A percentile compares a stretch with the other conserved stretches of the same genome.
Conservation (phyloP, 1,140 invertebrate genomes). For the Drosophila watanabei region DNA sequence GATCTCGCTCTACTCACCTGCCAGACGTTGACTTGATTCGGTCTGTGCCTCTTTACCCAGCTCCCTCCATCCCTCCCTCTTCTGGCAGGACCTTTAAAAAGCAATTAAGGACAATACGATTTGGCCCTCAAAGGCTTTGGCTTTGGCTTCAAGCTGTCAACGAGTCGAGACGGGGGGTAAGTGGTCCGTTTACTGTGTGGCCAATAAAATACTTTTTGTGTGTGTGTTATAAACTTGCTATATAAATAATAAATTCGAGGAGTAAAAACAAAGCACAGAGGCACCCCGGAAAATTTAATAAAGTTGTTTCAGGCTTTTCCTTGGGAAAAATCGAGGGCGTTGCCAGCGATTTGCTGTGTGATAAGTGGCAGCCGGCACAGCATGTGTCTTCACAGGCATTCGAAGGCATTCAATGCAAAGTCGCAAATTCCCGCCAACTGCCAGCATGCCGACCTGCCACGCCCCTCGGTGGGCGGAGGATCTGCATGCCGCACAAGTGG, state of each 20-base stretch:
- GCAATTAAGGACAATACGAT: conserved; percentile 70
- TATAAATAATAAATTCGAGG: conserved; percentile 43
- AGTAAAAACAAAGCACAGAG: conserved; percentile 6
- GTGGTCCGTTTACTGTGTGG: conserved; percentile 38
- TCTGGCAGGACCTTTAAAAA: conserved; percentile 61
- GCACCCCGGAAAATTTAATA: conserved; percentile 29
- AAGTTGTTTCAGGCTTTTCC: conserved; percentile 18
- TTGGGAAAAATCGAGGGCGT: neutral
- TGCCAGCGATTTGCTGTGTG: conserved; percentile 6
- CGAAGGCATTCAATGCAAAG: conserved; percentile 20
- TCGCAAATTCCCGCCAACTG: conserved; percentile 35
- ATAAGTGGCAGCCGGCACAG: conserved; percentile 37
- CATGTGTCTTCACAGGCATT: conserved; percentile 31
- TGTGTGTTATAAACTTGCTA: conserved; percentile 26
- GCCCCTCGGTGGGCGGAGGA: conserved; percentile 17
- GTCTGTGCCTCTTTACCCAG: conserved; percentile 21
- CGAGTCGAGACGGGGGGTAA: conserved; percentile 16
- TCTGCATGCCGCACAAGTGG: conserved; percentile 30
- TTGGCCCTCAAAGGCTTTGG: conserved; percentile 40
- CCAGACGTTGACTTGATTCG: conserved; percentile 46
- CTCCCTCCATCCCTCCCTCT: neutral
- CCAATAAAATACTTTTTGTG: conserved; percentile 39
- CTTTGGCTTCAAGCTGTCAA: conserved; percentile 25
- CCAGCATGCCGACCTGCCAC: conserved; percentile 16
- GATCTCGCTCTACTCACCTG: conserved; percentile 27